Evolutionary conservation across 2,888 invertebrate genomes (phyloP).

Genomic region (Drosophila rellima): DNA sequence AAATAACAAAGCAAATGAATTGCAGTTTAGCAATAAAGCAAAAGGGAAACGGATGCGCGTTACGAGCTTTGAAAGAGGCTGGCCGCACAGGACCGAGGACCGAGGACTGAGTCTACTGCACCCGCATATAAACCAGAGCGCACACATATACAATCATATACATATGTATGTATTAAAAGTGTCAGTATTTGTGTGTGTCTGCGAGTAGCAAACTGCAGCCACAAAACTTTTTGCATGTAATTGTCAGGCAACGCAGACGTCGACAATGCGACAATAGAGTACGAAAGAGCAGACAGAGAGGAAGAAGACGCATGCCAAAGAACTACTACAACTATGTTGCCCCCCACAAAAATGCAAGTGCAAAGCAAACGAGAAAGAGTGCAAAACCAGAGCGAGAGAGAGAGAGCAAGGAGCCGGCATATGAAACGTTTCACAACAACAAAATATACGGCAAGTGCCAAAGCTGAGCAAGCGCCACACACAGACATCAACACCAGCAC

Average conservation of each 20-base stretch:
- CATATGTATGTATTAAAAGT: conserved; percentile 24
- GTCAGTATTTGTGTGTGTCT: conserved; percentile 11
- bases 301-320: conserved; percentile 16
- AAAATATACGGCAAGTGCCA: conserved; percentile 74
- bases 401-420: conserved; percentile 56
- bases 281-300: conserved; percentile 14
- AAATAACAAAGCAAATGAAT: conserved; percentile 77
- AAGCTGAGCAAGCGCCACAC: conserved; percentile 75
- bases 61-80: conserved; percentile 52
- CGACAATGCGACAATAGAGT: conserved; percentile 54
- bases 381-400: conserved; percentile 12
- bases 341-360: conserved; percentile 41
- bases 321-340: conserved; percentile 40
- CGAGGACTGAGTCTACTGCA: conserved; percentile 34
- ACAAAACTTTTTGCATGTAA: conserved; percentile 60
- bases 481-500: conserved; percentile 43
- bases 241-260: conserved; percentile 48
- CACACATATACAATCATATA: conserved; percentile 51
- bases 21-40: conserved; percentile 63
- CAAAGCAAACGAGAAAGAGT: conserved; percentile 29
- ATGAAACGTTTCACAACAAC: conserved; percentile 62
- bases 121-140: conserved; percentile 72
- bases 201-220: conserved; percentile 38
- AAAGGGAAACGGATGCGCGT: conserved; percentile 65
- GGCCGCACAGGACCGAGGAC: conserved; percentile 21